A percentile compares a stretch with the other conserved stretches of the same genome.
Evolutionary conservation across 1,140 invertebrate genomes (phyloP).

Genomic region (Drosophila aff.): DNA sequence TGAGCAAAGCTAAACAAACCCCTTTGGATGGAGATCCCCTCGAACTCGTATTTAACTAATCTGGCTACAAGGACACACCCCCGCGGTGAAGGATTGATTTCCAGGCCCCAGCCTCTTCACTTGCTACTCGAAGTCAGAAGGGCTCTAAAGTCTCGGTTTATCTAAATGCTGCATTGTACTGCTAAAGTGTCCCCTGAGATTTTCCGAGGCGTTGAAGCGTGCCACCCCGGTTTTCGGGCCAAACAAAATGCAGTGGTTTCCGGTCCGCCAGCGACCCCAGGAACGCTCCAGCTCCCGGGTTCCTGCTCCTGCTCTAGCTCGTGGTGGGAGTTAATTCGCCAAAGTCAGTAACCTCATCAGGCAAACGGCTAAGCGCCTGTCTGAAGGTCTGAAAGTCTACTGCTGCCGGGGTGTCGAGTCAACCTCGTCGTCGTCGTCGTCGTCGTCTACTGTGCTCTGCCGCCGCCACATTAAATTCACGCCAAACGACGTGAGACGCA

Average conservation of each 20-base stretch:
- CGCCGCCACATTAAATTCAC: conserved; percentile 81
- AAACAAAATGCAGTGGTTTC: conserved; percentile 84
- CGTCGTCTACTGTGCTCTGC: conserved; percentile 53
- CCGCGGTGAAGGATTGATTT: conserved; percentile 49
- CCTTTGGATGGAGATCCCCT: neutral
- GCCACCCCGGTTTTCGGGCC: conserved; percentile 63
- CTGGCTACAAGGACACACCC: conserved; percentile 29
- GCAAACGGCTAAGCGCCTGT: conserved; percentile 69
- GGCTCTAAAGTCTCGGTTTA: conserved; percentile 71
- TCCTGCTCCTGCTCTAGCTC: neutral
- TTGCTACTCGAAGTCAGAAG: conserved; percentile 27
- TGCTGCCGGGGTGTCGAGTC: conserved; percentile 10
- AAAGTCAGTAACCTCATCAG: conserved; percentile 85
- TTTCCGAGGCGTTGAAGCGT: conserved; percentile 81
- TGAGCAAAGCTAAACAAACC: conserved; percentile 5
- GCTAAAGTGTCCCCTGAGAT: conserved; percentile 80
- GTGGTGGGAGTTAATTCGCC: conserved; percentile 81
- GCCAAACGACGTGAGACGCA: conserved; percentile 82
- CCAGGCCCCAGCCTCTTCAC: neutral
- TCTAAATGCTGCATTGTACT: conserved; percentile 79
- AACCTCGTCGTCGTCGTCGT: conserved; percentile 11
- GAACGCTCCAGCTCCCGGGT: neutral
- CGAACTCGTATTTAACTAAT: conserved; percentile 39
- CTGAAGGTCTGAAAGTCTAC: conserved; percentile 27
- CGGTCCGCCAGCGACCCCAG: conserved; percentile 70